Base-by-base conservation (phyloP, 1,140 invertebrate genomes). In the Bombus vancouverensis region DNA sequence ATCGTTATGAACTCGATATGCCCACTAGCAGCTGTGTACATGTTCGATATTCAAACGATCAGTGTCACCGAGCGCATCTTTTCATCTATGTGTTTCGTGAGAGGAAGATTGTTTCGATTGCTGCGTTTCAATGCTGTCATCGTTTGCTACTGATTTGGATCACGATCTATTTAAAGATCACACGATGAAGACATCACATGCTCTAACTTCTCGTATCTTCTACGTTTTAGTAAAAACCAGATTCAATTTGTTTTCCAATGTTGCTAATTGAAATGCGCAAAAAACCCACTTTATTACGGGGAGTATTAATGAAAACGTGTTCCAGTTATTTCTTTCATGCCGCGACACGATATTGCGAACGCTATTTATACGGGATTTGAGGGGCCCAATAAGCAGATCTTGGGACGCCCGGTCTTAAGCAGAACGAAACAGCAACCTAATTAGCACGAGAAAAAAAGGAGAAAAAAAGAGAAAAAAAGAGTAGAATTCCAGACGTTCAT, bases 301-400 rank as follows among this genome's bases (percentile, higher is more conserved):
- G 1, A 2, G 10, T 25, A 32, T 42, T n/a, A 59, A 34, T 42
- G 75, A 53, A 28, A 66, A n/a, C 5, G 25, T 39, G 44, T 66
- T 28, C n/a, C 25, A 75, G 47, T 34, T 77, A 39, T 28, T n/a
- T 22, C 44, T 47, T 68, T 76, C 25, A 10, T 47, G 37, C 18
- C 47, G 1, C 18, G 3, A 3, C 12, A 42, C 28, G n/a, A 53
- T 74, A 65, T 39, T 39, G 39, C 22, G 4, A 3, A 39, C 25
- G 25, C 25, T 53, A 34, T 76, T 76, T 82, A 25, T 47, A 37
- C n/a, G n/a, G 25, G 32, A 34, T 83, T 66, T 47, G 15, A 66
- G 59, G 22, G 53, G 59, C 18, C 73, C 59, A 75, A 82, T 82
- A 74, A 82, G 57, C 71, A 82, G 72, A 82, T 74, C 68, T 82